Conservation (phyloP, 1,140 invertebrate species). For the Drosophila carrolli region DNA sequence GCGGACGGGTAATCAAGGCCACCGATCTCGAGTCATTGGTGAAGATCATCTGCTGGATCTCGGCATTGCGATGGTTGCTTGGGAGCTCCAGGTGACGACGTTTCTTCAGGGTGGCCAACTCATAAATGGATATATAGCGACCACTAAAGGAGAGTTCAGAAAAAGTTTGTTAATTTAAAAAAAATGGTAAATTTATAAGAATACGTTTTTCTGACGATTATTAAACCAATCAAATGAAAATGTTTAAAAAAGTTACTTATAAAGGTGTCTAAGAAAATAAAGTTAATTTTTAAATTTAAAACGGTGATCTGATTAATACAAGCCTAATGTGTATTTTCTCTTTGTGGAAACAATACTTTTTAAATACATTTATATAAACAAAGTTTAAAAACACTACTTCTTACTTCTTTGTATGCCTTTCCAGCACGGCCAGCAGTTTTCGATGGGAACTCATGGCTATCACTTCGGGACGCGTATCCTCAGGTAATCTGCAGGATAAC, state of each 20-base stretch:
- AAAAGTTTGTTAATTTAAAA: not conserved
- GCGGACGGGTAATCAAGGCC: constrained; percentile 88
- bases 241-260: too few species aligned
- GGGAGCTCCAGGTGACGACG: constrained; percentile 86
- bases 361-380: too few species aligned
- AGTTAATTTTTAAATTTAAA: too few species aligned
- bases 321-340: too few species aligned
- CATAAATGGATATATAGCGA: constrained; percentile 85
- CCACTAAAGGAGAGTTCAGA: constrained; percentile 26
- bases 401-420: constrained; percentile 66
- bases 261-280: too few species aligned
- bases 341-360: too few species aligned
- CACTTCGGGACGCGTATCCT: constrained; percentile 68
- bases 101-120: constrained; percentile 86
- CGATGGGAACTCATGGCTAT: constrained; percentile 75
- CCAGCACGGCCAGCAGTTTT: constrained; percentile 75
- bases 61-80: constrained; percentile 82
- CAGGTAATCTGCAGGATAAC: constrained; percentile 49
- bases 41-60: constrained; percentile 89
- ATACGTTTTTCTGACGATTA: not conserved
- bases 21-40: constrained; percentile 90
- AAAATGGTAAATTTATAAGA: too few species aligned
- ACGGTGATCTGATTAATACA: too few species aligned
- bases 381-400: not conserved
- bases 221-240: too few species aligned